Percentiles rank a stretch among this genome's conserved stretches.
Conservation (phyloP, 2,888 invertebrate genomes). For the Macrophya annulata region DNA sequence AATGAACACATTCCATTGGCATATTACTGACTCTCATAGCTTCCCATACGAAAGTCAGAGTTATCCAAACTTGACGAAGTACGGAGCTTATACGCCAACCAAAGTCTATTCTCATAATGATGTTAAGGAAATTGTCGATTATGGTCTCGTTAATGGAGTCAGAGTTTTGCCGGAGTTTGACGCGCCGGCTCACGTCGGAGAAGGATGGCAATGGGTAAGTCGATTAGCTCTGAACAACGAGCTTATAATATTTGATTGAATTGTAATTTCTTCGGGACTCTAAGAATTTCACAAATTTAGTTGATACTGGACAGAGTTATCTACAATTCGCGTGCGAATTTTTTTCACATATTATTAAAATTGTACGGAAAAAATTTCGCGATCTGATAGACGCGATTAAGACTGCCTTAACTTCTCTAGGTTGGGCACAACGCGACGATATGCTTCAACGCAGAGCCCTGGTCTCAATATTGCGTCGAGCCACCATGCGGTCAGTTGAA, state of each 20-base stretch:
- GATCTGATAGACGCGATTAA: slow-evolving; percentile 58
- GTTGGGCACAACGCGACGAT: slow-evolving; percentile 74
- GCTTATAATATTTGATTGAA: slow-evolving; percentile 59
- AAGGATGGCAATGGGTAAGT: slow-evolving; percentile 87
- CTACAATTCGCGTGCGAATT: not conserved
- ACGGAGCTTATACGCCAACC: slow-evolving; percentile 90
- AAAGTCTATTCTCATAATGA: slow-evolving; percentile 83
- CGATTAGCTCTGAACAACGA: slow-evolving; percentile 81
- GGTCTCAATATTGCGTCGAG: slow-evolving; percentile 88
- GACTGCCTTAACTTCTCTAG: slow-evolving; percentile 58
- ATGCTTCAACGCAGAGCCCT: slow-evolving; percentile 85
- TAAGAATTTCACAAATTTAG: not conserved
- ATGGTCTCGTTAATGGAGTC: slow-evolving; percentile 88
- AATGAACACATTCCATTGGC: slow-evolving; percentile 97
- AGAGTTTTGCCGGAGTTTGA: slow-evolving; percentile 95
- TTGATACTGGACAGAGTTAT: too few species aligned
- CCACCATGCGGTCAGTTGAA: slow-evolving; percentile 94
- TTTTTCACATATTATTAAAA: not conserved
- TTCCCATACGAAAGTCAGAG: slow-evolving; percentile 92
- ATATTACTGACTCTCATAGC: slow-evolving; percentile 95
- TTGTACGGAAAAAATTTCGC: not conserved
- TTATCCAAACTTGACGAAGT: slow-evolving; percentile 86
- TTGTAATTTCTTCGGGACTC: not conserved
- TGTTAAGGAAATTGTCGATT: slow-evolving; percentile 83
- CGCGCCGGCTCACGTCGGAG: slow-evolving; percentile 94